These are phyloP conservation scores for Apogon hyalosoma DNA, from an alignment of 2,797 vertebrate genomes.

Conservation along the genomic window DNA sequence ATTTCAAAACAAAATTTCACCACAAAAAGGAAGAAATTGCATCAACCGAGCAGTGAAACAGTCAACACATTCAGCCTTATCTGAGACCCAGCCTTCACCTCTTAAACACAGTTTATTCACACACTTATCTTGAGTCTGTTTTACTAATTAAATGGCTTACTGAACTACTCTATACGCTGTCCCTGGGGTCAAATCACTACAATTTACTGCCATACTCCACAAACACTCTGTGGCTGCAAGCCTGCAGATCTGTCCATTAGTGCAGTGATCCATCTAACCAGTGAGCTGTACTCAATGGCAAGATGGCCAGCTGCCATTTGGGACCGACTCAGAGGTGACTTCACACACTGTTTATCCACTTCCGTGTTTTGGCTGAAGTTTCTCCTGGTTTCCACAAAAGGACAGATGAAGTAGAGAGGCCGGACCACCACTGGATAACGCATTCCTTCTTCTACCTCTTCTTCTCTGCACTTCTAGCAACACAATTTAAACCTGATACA, in stretches of 20 bases:
- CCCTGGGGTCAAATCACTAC: background rate
- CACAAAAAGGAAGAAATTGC: constrained; percentile 18
- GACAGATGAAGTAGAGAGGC: background rate
- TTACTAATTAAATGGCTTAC: background rate
- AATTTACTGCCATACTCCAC: constrained; percentile 1
- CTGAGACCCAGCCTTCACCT: background rate
- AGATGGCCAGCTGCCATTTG: constrained; percentile 21
- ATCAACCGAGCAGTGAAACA: background rate
- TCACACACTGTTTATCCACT: background rate
- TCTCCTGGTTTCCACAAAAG: background rate
- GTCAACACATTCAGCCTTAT: background rate
- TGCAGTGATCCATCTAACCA: constrained; percentile 40
- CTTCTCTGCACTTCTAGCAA: too few species aligned
- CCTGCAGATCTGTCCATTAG: background rate
- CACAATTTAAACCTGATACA: too few species aligned
- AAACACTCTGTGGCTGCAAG: background rate
- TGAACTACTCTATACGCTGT: background rate
- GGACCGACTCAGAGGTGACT: constrained; percentile 15
- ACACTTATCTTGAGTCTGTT: background rate
- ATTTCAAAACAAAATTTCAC: constrained; percentile 40
- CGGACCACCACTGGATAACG: background rate
- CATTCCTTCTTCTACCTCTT: too few species aligned
- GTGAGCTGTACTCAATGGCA: constrained; percentile 24
- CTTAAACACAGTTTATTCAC: background rate
- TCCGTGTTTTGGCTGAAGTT: background rate